phyloP scores from a whole-genome alignment of 1,140 invertebrate genomes.

The Archegozetes longisetosus region DNA sequence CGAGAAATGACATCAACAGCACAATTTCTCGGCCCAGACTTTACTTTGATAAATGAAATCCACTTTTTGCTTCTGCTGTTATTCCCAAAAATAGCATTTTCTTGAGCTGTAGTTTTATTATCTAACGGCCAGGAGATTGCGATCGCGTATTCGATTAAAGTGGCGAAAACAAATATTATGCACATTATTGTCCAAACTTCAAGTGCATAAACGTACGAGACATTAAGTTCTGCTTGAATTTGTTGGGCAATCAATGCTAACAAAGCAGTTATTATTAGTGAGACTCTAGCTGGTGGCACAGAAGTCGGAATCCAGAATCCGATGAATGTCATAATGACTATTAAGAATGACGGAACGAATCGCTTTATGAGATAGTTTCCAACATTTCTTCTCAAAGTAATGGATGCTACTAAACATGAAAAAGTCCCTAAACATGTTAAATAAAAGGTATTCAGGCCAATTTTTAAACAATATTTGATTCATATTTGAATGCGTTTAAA shows the following conservation, averaged over 20 bases:
- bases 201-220: conserved; percentile 72
- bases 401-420: conserved; percentile 11
- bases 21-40: too few species aligned
- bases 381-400: conserved; percentile 7
- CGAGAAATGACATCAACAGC: too few species aligned
- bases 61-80: too few species aligned
- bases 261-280: conserved; percentile 32
- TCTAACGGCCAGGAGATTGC: neutral
- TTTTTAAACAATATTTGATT: too few species aligned
- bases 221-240: conserved; percentile 55
- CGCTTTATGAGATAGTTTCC: conserved; percentile 14
- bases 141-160: conserved; percentile 17
- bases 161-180: conserved; percentile 29
- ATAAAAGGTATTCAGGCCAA: too few species aligned
- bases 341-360: conserved; percentile 16
- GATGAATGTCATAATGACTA: conserved; percentile 15
- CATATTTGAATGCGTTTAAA: too few species aligned
- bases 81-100: too few species aligned
- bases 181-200: conserved; percentile 74
- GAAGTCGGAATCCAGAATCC: conserved; percentile 16
- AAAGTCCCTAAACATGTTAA: conserved; percentile 5
- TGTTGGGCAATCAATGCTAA: conserved; percentile 59
- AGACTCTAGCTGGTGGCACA: conserved; percentile 26
- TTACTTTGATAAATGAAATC: too few species aligned
- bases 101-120: too few species aligned